A percentile compares a stretch with the other conserved stretches of the same genome.
Conservation (phyloP, 2,113 vertebrate species). For the Carassius auratus region DNA sequence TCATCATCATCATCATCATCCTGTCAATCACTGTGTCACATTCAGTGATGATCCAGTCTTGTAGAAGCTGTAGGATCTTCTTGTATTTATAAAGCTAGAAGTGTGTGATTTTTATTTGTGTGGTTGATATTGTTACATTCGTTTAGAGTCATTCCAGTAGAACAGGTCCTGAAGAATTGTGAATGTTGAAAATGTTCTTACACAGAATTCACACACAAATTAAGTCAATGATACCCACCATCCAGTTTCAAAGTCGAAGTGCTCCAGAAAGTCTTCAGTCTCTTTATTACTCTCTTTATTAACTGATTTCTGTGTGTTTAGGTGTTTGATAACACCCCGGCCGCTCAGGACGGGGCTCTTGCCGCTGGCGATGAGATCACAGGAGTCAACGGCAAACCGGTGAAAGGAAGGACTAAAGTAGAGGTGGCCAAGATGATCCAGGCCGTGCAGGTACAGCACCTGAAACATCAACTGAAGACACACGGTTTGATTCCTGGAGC, state of each 20-base stretch:
- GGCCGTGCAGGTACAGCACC: constrained; percentile 85
- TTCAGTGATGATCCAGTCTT: not conserved
- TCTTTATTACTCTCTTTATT: too few relatives aligned
- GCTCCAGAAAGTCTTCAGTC: too few relatives aligned
- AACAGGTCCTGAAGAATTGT: too few relatives aligned
- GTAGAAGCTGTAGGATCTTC: too few relatives aligned
- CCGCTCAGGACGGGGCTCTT: constrained; percentile 87
- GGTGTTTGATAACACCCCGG: constrained; percentile 98
- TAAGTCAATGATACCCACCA: too few relatives aligned
- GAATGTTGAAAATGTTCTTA: too few relatives aligned
- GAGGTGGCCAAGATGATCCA: constrained; percentile 99
- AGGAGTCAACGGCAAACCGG: constrained; percentile 91
- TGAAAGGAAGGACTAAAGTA: constrained; percentile 98
- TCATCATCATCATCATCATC: constrained; percentile 13
- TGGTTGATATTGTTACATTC: too few relatives aligned
- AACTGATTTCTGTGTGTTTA: constrained; percentile 50
- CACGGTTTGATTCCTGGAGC: too few relatives aligned
- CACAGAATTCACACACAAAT: too few relatives aligned
- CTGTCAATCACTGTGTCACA: not conserved
- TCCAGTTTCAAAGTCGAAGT: too few relatives aligned
- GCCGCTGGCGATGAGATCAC: constrained; percentile 97
- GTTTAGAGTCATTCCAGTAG: too few relatives aligned
- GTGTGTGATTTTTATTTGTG: too few relatives aligned
- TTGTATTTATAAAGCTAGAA: not conserved
- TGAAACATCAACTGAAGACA: not conserved